Evolutionary conservation across 2,797 vertebrate genomes (phyloP), one percentile per base, ranked within the genome.

Genomic region (Eremophila alpestris): DNA sequence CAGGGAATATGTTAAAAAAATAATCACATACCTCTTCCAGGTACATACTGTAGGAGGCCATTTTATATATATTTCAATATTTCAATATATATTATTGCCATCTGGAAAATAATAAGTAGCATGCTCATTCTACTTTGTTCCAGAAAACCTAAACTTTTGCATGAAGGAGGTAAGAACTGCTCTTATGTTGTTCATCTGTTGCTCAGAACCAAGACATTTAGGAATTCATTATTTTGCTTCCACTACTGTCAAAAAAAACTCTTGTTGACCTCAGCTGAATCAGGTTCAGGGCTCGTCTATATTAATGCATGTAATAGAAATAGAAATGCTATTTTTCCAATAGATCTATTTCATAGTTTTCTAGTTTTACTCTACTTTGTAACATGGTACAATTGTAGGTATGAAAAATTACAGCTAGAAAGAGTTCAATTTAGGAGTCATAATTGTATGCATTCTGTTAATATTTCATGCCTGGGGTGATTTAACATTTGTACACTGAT

Each of bases 371-470:
- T 94, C 62, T 91, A 43, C 27, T 87, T 68, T 68, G 36, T 85
- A 77, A 54, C n/a, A 38, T 59, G 64, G 62, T 91, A 85, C 52
- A 71, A 26, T 67, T 69, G 54, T 89, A 94, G 64, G 58, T 36
- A 36, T 86, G 93, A 97, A 55, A 95, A 96, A 96, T 89, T 87
- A 62, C 80, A 93, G 69, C 83, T 92, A 85, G 65, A 90, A 81
- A 23, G 56, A 93, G 77, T 93, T 94, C 77, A 56, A 83, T 94
- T 96, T 92, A 91, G 79, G 49, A 92, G 70, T 85, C 81, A 95
- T 90, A 90, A 95, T n/a, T 95, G 90, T 95, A 70, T 92, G 70
- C 18, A 13, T 95, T 96, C 38, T 79, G 60, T 96, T 95, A 95
- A 92, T 94, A 83, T 89, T 95, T 95, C 34, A 94, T 90, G 68